phyloP scores from a whole-genome alignment of 2,113 vertebrate genomes.

The Paratilapia polleni region DNA sequence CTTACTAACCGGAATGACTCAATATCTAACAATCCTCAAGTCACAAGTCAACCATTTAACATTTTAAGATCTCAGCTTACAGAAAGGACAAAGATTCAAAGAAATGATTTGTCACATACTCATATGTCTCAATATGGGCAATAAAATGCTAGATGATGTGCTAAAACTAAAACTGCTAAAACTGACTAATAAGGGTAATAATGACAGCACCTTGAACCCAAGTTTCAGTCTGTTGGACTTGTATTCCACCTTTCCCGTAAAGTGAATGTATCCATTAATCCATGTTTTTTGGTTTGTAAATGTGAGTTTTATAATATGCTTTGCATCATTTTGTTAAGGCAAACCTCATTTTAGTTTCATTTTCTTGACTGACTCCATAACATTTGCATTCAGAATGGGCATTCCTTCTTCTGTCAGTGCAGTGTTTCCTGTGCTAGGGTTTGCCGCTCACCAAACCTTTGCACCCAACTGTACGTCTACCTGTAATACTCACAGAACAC shows the following conservation, averaged over 20 bases:
- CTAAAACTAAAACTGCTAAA: too few relatives aligned
- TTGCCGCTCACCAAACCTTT: not conserved
- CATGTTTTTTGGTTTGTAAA: not conserved
- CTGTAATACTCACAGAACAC: not conserved
- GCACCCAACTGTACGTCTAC: not conserved
- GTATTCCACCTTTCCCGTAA: not conserved
- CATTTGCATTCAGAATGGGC: slow-evolving; percentile 3
- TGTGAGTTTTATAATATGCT: not conserved
- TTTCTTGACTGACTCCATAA: not conserved
- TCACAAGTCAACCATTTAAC: not conserved
- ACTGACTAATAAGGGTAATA: not conserved
- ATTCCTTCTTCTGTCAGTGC: not conserved
- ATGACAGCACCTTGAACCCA: not conserved
- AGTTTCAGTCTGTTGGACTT: not conserved
- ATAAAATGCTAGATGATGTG: not conserved
- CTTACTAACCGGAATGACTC: too few relatives aligned
- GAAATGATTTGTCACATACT: not conserved
- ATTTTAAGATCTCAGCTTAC: not conserved
- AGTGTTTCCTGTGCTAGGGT: fast-evolving
- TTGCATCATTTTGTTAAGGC: not conserved
- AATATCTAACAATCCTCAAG: too few relatives aligned
- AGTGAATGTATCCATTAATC: not conserved
- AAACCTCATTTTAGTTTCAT: not conserved
- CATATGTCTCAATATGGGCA: not conserved
- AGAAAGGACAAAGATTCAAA: not conserved